Evolutionary conservation across 2,113 vertebrate species (phyloP), one percentile per base, ranked within the genome.

Genomic region (Alces alces): DNA sequence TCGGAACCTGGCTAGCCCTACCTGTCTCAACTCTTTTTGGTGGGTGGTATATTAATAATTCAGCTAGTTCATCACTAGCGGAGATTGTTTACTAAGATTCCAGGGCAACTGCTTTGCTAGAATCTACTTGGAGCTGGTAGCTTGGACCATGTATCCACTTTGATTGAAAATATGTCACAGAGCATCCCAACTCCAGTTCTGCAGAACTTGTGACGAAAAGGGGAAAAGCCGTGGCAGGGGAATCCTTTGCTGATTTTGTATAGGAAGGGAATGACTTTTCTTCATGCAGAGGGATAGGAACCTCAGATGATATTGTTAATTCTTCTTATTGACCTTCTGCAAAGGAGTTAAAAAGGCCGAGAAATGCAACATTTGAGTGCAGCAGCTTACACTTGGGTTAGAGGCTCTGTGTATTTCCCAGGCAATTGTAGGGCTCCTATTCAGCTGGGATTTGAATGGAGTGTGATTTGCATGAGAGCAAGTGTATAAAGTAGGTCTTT

Each of bases 391-490:
- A 86, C 98, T 98, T 98, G 97, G 97, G 97, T 91, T 97, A 98
- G 97, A 97, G 98, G 97, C 98, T 98, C 98, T 97, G 89, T 98
- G 96, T 98, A 96, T 98, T 98, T 98, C 97, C 98, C 98, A 98
- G 98, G 98, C 98, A 98, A 98, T 99, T 99, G 98, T 98, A 97
- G 97, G 96, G 96, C 97, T 96, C 92, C 98, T 98, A 98, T 99
- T 99, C 99, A 99, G 96, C 96, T 83, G 98, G 96, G 97, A 97
- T 95, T 98, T 99, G 98, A 99, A 99, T 99, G 98, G 96, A 97
- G 97, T 86, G 98, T 98, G 98, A 99, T 99, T 99, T 99, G 98
- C 98, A 98, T 99, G 98, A 98, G 98, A 98, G 98, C 98, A 98
- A 98, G 98, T 97, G 97, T 98, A 98, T 98, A 98, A 98, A 98